Conservation (phyloP, 2,113 vertebrate genomes). For the Hydropotes inermis region DNA sequence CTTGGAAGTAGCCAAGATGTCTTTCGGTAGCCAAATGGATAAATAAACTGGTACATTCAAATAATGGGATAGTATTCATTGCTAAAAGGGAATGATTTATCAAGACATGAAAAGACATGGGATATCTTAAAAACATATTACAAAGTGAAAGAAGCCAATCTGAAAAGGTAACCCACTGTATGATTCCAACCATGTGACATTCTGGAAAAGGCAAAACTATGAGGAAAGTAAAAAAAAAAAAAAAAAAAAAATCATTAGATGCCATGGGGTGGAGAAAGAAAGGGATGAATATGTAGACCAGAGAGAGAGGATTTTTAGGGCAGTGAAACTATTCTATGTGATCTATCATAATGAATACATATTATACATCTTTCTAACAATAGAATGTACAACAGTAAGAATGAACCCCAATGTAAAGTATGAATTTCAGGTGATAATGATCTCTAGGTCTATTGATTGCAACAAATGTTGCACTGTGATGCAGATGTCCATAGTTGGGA, state of each 20-base stretch:
- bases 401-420: background rate
- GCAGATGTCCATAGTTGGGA: background rate
- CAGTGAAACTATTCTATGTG: background rate
- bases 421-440: background rate
- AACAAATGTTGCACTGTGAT: background rate
- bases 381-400: background rate
- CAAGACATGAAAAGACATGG: background rate
- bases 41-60: background rate
- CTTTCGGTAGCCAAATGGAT: background rate
- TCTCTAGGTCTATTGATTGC: background rate
- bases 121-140: background rate
- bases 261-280: background rate
- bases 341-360: background rate
- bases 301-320: background rate
- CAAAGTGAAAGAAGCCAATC: background rate
- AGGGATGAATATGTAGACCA: background rate
- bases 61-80: background rate
- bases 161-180: background rate
- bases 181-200: background rate
- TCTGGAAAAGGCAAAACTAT: background rate
- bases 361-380: background rate
- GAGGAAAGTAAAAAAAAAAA: background rate
- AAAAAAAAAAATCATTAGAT: background rate
- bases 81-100: background rate
- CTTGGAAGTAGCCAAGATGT: background rate